These are phyloP conservation scores for Lagocephalus sceleratus DNA, from an alignment of 2,797 vertebrate species.

Conservation along the genomic window DNA sequence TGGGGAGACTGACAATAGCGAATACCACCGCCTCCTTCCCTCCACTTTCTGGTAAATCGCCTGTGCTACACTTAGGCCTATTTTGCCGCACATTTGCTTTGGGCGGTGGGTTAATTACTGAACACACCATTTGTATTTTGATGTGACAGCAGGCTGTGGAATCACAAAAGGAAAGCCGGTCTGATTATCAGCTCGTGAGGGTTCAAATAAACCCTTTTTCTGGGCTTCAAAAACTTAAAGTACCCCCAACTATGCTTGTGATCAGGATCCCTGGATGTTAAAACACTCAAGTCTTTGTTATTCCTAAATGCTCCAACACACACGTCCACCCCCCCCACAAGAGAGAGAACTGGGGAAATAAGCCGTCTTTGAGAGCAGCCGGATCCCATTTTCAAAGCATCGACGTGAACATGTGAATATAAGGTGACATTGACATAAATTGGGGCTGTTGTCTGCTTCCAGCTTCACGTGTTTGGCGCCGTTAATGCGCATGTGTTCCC, in stretches of 20 bases:
- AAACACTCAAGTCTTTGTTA: constrained; percentile 19
- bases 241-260: constrained; percentile 10
- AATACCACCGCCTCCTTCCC: too few species aligned
- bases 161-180: background rate
- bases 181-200: constrained; percentile 21
- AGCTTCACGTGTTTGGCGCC: background rate
- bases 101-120: too few species aligned
- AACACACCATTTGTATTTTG: too few species aligned
- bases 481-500: constrained; percentile 11
- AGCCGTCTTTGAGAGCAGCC: constrained; percentile 4
- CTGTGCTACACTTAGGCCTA: too few species aligned
- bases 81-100: too few species aligned
- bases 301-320: constrained; percentile 32
- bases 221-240: constrained; percentile 2
- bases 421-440: constrained; percentile 27
- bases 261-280: constrained; percentile 23
- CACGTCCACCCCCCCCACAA: constrained; percentile 1
- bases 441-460: background rate
- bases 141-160: too few species aligned
- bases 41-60: too few species aligned
- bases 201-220: constrained; percentile 29
- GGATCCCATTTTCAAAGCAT: constrained; percentile 20
- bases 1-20: too few species aligned
- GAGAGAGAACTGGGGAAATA: too few species aligned
- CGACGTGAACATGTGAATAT: constrained; percentile 7